phyloP scores from a whole-genome alignment of 2,888 invertebrate species.

The Apantesis nais region DNA sequence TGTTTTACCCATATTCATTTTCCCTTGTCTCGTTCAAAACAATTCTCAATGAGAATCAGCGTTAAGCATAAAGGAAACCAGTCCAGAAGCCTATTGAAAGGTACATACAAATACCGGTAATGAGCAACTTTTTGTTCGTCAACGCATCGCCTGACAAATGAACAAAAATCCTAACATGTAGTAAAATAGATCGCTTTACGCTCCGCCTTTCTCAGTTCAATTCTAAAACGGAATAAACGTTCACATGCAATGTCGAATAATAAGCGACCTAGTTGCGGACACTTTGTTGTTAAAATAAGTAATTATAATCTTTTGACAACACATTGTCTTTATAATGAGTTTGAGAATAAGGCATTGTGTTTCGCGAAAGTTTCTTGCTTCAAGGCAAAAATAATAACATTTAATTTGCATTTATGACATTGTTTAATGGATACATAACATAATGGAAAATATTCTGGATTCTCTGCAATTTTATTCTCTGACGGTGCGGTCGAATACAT shows the following conservation, averaged over 20 bases:
- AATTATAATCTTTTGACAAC: constrained; percentile 54
- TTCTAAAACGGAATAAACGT: constrained; percentile 35
- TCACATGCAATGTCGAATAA: constrained; percentile 49
- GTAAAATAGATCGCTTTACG: constrained; percentile 10
- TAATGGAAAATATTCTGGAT: constrained; percentile 1
- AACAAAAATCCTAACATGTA: not conserved
- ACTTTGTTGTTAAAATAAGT: constrained; percentile 50
- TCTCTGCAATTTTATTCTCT: not conserved
- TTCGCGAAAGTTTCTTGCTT: constrained; percentile 43
- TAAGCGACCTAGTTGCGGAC: constrained; percentile 46
- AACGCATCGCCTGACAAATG: not conserved
- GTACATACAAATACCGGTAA: not conserved
- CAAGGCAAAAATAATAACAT: constrained; percentile 45
- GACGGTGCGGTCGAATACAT: not conserved
- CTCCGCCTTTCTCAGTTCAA: not conserved
- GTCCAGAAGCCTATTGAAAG: not conserved
- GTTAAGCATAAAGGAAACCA: too few relatives aligned
- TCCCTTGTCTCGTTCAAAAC: not conserved
- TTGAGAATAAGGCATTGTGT: constrained; percentile 46
- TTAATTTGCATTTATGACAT: constrained; percentile 36
- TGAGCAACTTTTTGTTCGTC: not conserved
- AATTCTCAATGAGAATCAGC: not conserved
- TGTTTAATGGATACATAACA: constrained; percentile 12
- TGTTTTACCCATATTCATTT: not conserved
- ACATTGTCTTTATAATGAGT: constrained; percentile 48